Conservation (phyloP, 2,888 invertebrate genomes). For the Polymixis lichenea region DNA sequence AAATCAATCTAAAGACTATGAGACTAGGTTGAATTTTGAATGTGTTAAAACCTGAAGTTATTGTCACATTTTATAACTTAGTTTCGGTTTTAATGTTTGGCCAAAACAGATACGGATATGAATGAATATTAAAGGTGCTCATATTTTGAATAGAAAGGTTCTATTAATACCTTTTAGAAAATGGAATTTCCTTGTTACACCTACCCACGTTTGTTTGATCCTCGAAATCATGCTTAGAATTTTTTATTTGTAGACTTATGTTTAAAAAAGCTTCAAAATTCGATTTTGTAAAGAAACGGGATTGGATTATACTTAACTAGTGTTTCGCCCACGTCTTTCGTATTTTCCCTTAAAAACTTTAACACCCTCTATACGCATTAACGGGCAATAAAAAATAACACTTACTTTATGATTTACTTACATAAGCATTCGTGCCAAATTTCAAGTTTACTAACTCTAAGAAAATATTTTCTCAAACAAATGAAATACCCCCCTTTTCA, state of each 20-base stretch:
- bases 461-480: too few species aligned
- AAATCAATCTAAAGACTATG: slow-evolving; percentile 25
- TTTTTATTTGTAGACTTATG: background rate
- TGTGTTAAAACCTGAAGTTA: slow-evolving; percentile 21
- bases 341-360: too few species aligned
- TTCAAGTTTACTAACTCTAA: too few species aligned
- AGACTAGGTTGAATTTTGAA: slow-evolving; percentile 43
- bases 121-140: slow-evolving; percentile 43
- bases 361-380: too few species aligned
- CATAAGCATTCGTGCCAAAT: too few species aligned
- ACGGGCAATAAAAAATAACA: too few species aligned
- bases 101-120: slow-evolving; percentile 54
- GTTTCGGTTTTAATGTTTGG: slow-evolving; percentile 56
- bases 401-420: too few species aligned
- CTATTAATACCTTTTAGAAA: slow-evolving; percentile 8
- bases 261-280: too few species aligned
- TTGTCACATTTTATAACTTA: slow-evolving; percentile 57
- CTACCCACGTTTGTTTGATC: slow-evolving; percentile 9
- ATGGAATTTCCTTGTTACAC: slow-evolving; percentile 17
- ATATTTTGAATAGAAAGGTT: slow-evolving; percentile 39
- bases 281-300: too few species aligned
- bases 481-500: too few species aligned
- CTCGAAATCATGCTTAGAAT: background rate
- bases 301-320: background rate
- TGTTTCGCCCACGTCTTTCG: too few species aligned